Base-by-base conservation (phyloP, 2,113 vertebrate genomes). In the Malurus alboscapulatus region DNA sequence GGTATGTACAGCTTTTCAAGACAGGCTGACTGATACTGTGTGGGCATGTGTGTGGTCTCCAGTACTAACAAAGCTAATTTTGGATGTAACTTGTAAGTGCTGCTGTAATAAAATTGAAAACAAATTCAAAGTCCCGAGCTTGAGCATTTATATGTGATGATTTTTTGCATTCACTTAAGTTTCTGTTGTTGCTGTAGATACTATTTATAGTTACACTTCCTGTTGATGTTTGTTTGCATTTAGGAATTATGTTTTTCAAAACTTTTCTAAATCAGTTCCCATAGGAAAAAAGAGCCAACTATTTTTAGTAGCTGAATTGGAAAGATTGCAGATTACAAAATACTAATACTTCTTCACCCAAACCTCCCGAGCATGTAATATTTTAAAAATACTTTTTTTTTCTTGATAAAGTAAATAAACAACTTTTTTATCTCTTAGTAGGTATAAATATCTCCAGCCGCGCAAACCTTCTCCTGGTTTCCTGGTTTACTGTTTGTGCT, bases 41-140 rank as follows among this genome's bases (percentile, higher is more conserved):
- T 57, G 63, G 72, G 68, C 17, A 50, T 45, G 68, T 88, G 75
- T 92, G 92, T 94, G 93, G 75, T 93, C 91, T 84, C 30, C 42
- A 71, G 18, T 59, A 80, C 55, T 81, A 88, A 77, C 55, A 88
- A 58, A 94, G 32, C 68, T 81, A 71, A 92, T 84, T 93, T 90
- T 74, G 51, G 65, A 51, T 74, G 29, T 90, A 73, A 51, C 47
- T 83, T 88, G 9, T 58, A 77, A 81, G 47, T 16, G 1, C 25
- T 74, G 32, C 62, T 2, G 3, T 71, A 87, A 78, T 61, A 84
- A 91, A 87, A 89, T 44, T 25, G 29, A 55, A 78, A 87, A 89
- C 32, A 87, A 95, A 67, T 75, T 91, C 34, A 4, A 53, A 72
- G 8, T 54, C 6, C 48, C 47, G 22, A 17, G 30, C 51, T 87